Evolutionary conservation across 1,140 invertebrate species (phyloP), one percentile per base, ranked within the genome.

Genomic region (Orchesella cincta): DNA sequence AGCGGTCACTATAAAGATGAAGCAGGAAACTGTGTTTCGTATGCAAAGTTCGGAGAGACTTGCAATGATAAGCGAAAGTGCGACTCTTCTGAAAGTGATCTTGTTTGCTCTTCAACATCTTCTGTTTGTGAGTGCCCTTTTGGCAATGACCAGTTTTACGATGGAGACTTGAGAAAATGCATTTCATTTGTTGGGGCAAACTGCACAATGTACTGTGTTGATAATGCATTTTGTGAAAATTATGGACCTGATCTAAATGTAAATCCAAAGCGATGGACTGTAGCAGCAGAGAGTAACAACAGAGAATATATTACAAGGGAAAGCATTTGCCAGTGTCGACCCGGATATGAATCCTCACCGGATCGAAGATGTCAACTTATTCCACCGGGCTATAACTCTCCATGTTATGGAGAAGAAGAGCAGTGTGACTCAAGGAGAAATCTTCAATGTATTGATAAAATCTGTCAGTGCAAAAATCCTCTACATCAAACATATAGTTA

Each of bases 391-490:
- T 23, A 29, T 20, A 39, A 57, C 51, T 16, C 39, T 28, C 31
- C 54, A 29, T 62, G 18, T 23, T 20, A 35, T 18, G 76, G 36
- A 3, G 71, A 73, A 73, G 23, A 71, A 20, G 67, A 71, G 31
- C 3, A 74, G 20, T 78, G 76, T 39, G 62, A 74, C 29, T 31
- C n/a, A 34, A 72, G 52, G 23, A 34, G 39, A 35, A 35, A 70
- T 74, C 28, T 78, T 34, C 52, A 51, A 33, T 78, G 76, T 34
- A 29, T 78, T 54, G 72, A 74, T 28, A 71, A 71, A 8, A 74
- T 73, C 31, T 78, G 76, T 33, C 71, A 78, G 35, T 78, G 76
- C 51, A 36, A 73, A 8, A 54, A 74, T 74, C 72, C 76, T 23
- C 39, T 78, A 14, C 46, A 31, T 52, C 72, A 74, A 52, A 18